phyloP scores from a whole-genome alignment of 2,797 vertebrate species.

The Lycodopsis pacificus region DNA sequence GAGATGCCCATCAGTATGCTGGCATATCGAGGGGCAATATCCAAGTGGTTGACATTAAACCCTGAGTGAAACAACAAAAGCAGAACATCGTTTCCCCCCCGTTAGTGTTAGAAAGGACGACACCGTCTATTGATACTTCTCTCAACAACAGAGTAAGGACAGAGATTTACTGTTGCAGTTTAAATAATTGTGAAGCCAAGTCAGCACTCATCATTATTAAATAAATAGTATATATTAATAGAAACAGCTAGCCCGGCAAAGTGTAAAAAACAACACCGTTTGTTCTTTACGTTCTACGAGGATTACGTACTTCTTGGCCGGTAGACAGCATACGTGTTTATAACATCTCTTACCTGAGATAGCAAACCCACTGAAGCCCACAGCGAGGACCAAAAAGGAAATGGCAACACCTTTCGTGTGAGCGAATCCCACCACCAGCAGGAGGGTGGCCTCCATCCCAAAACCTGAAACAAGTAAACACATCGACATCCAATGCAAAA shows the following conservation, averaged over 20 bases:
- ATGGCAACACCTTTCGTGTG: conserved; percentile 92
- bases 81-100: neutral
- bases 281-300: neutral
- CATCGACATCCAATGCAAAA: neutral
- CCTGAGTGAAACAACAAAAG: conserved; percentile 80
- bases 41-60: conserved; percentile 98
- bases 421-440: conserved; percentile 93
- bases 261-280: neutral
- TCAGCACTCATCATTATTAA: neutral
- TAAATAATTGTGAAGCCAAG: neutral
- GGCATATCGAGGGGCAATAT: conserved; percentile 97
- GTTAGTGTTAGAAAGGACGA: neutral
- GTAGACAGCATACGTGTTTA: neutral
- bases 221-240: neutral
- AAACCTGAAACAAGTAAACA: conserved; percentile 81
- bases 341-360: conserved; percentile 87
- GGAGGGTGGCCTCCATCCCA: conserved; percentile 93
- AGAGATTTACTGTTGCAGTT: neutral
- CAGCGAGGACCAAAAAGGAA: conserved; percentile 91
- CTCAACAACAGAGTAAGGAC: neutral
- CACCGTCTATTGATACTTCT: neutral
- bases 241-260: neutral
- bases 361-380: conserved; percentile 94
- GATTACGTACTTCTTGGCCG: neutral
- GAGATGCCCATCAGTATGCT: conserved; percentile 99